Base-by-base conservation (phyloP, 2,888 invertebrate species). In the Seira sanloemensis region DNA sequence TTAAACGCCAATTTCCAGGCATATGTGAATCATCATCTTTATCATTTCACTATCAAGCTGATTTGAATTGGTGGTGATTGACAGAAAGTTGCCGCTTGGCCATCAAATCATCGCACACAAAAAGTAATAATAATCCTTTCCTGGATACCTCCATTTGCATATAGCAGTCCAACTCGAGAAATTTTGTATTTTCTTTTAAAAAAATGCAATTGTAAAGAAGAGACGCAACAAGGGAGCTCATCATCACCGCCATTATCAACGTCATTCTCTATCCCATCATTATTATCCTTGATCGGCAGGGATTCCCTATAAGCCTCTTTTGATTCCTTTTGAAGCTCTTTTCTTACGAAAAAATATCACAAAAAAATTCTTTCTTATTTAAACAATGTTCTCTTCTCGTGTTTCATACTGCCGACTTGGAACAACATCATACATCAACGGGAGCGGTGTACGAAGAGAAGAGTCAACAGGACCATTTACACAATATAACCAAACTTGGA, bases 221-320 rank as follows among this genome's bases (percentile, higher is more conserved):
- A 77, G 25, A 74, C 69, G 69, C 67, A 71, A 78, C 80, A 67
- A 81, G 81, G 84, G 72, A 81, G 86, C 84, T 84, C 77, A 74
- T 86, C 84, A 86, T 81, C 84, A 62, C 71, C 84, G 58, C 74
- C 79, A 86, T 79, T 80, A 83, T 83, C 73, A 81, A 74, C 78
- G 68, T 80, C 62, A 54, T 73, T 26, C 65, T 72, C 72, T 66
- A 62, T 73, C 54, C 50, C 37, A 69, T 78, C 46, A 73, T 79
- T 71, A 86, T 86, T 86, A 86, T 79, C 27, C 23, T 26, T 46
- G 37, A 86, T 86, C 77, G 75, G 80, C 81, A 74, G 81, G 81
- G 76, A 81, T 65, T 65, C 81, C 50, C 25, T 37, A 37, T 37
- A 37, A 4, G 5, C 37, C 12, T 37, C 37, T 37, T 37, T 37